These are phyloP conservation scores for Xenentodon cancila DNA, from an alignment of 2,797 vertebrate genomes.

Conservation along the genomic window DNA sequence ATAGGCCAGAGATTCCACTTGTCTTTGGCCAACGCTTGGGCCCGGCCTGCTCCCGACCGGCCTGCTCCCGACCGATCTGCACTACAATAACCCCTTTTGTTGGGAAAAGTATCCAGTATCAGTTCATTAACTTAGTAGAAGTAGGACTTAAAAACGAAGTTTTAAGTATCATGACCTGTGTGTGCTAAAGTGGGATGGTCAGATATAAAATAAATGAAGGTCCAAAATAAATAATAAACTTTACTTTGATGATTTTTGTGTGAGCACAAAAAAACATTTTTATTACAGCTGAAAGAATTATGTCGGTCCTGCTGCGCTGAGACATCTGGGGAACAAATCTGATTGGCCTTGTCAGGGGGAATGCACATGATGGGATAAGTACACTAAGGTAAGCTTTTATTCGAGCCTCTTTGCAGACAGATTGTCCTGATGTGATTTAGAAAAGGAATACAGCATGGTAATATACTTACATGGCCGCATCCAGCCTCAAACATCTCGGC, in stretches of 20 bases:
- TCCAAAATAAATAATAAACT: constrained; percentile 13
- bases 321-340: constrained; percentile 63
- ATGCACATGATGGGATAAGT: constrained; percentile 71
- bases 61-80: constrained; percentile 57
- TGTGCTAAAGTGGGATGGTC: too few relatives aligned
- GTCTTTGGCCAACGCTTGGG: constrained; percentile 62
- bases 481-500: constrained; percentile 61
- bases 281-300: constrained; percentile 33
- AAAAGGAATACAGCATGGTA: constrained; percentile 68
- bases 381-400: constrained; percentile 74
- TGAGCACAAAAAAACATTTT: constrained; percentile 26
- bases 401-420: constrained; percentile 67
- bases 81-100: too few relatives aligned
- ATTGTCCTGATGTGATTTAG: constrained; percentile 84
- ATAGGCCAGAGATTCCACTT: constrained; percentile 85
- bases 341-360: constrained; percentile 60
- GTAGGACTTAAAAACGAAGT: too few relatives aligned
- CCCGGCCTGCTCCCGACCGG: constrained; percentile 66
- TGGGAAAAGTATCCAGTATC: too few relatives aligned
- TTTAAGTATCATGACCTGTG: too few relatives aligned
- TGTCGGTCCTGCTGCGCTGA: constrained; percentile 20
- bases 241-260: constrained; percentile 23
- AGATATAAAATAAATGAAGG: not conserved
- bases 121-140: too few relatives aligned
- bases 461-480: constrained; percentile 68